phyloP scores from a whole-genome alignment of 2,888 invertebrate species.

The Imbricaverruca yamaguchii region DNA sequence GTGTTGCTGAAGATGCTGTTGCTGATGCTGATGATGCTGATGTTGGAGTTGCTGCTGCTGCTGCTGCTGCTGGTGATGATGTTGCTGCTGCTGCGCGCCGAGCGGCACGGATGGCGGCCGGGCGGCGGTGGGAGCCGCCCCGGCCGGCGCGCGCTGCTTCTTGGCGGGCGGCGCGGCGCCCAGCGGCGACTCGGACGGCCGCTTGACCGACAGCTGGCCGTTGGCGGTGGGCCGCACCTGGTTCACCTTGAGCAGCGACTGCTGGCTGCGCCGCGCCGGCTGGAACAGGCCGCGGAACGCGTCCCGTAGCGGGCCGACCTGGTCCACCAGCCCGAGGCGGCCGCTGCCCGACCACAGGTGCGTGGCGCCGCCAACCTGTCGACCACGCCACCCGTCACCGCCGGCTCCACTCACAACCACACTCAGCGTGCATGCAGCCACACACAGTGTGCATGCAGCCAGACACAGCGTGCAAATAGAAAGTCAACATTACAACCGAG shows the following conservation, averaged over 20 bases:
- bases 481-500: too few relatives aligned
- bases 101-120: not conserved
- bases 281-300: conserved; percentile 8
- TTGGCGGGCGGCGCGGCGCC: not conserved
- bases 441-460: too few relatives aligned
- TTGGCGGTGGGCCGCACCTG: conserved; percentile 6
- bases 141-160: not conserved
- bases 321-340: not conserved
- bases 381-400: not conserved
- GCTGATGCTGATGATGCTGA: too few relatives aligned
- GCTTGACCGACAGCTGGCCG: conserved; percentile 8
- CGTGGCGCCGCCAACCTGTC: not conserved
- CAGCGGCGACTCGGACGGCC: not conserved
- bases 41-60: not conserved
- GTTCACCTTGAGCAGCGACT: conserved; percentile 16
- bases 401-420: too few relatives aligned
- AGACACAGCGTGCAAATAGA: too few relatives aligned
- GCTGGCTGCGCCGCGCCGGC: conserved; percentile 17
- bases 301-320: not conserved
- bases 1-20: too few relatives aligned
- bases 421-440: too few relatives aligned
- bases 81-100: not conserved
- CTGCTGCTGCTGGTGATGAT: not conserved
- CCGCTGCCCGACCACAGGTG: not conserved
- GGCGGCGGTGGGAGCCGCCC: not conserved